Evolutionary conservation across 2,113 vertebrate genomes (phyloP).

Genomic region (Xyrauchen texanus): DNA sequence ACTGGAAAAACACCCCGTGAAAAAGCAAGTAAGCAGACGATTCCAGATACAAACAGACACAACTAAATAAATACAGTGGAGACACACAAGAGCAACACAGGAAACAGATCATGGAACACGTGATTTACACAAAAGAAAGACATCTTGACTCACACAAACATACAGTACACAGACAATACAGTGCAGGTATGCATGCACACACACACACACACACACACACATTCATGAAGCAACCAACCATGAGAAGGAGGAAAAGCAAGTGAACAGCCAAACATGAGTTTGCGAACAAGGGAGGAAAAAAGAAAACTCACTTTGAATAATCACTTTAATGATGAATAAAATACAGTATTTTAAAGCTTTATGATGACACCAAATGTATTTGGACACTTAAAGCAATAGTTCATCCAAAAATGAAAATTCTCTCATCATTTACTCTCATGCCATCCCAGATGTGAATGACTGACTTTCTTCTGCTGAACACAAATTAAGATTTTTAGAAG

Average conservation of each 20-base stretch:
- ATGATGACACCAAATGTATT: too few relatives aligned
- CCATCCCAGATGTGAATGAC: too few relatives aligned
- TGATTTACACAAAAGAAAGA: slow-evolving; percentile 42
- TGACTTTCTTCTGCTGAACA: too few relatives aligned
- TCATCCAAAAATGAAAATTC: too few relatives aligned
- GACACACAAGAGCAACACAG: slow-evolving; percentile 28
- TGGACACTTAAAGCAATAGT: too few relatives aligned
- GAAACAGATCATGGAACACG: slow-evolving; percentile 35
- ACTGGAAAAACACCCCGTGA: slow-evolving; percentile 38
- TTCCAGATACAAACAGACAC: slow-evolving; percentile 27
- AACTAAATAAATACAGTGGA: slow-evolving; percentile 48
- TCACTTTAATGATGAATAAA: slow-evolving; percentile 7
- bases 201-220: slow-evolving; percentile 32
- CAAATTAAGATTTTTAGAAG: too few relatives aligned
- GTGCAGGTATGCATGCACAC: slow-evolving; percentile 16
- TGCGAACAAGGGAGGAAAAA: background rate
- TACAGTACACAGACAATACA: slow-evolving; percentile 13
- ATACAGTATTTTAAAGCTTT: too few relatives aligned
- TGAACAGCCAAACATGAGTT: too few relatives aligned
- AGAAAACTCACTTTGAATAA: background rate
- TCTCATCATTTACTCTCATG: too few relatives aligned
- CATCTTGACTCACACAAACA: slow-evolving; percentile 35
- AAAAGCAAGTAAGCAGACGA: slow-evolving; percentile 49
- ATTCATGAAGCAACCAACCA: slow-evolving; percentile 9
- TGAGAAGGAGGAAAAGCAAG: background rate